Evolutionary conservation across 2,113 vertebrate species (phyloP).

Genomic region (Oriolus oriolus): DNA sequence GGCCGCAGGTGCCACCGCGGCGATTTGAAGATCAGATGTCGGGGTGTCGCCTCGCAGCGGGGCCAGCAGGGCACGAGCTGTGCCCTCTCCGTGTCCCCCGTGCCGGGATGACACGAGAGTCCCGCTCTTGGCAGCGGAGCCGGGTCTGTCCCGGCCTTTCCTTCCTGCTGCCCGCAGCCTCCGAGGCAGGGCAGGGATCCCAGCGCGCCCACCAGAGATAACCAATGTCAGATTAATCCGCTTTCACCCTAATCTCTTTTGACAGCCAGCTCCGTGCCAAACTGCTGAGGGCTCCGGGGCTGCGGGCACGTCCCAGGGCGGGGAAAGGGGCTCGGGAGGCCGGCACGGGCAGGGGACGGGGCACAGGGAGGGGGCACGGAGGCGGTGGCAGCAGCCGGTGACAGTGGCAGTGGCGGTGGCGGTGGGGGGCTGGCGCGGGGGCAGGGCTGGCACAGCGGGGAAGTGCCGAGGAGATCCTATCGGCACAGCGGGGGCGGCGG

Average conservation of each 20-base stretch:
- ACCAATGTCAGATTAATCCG: accelerated
- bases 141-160: neutral
- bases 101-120: neutral
- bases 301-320: accelerated
- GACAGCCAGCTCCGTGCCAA: neutral
- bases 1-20: accelerated
- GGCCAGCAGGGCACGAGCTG: accelerated
- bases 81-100: neutral
- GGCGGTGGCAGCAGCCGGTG: neutral
- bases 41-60: accelerated
- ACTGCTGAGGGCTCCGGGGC: accelerated
- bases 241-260: neutral
- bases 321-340: neutral
- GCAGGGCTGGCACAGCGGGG: neutral
- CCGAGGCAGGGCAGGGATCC: neutral
- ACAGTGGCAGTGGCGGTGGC: accelerated
- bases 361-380: neutral
- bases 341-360: neutral
- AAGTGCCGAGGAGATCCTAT: neutral
- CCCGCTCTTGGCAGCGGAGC: neutral
- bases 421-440: neutral
- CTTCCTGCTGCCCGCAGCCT: neutral
- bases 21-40: accelerated
- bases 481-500: neutral
- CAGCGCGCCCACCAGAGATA: neutral